Conservation (phyloP, 2,797 vertebrate species). For the Glossophaga mutica region DNA sequence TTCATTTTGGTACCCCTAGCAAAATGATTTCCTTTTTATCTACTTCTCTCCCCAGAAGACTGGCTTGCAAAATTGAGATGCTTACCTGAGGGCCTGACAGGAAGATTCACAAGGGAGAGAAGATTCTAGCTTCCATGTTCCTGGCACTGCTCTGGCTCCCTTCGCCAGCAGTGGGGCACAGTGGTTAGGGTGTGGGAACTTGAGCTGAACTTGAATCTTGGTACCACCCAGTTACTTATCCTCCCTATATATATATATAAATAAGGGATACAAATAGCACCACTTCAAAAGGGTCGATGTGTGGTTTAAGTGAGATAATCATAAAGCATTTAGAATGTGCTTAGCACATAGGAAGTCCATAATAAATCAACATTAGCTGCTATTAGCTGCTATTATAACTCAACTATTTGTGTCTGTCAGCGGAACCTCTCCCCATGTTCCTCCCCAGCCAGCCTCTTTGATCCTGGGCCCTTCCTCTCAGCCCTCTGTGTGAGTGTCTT, state of each 20-base stretch:
- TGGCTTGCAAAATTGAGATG: background rate
- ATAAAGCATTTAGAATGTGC: background rate
- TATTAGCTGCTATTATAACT: background rate
- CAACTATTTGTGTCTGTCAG: background rate
- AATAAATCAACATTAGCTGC: background rate
- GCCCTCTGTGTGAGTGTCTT: background rate
- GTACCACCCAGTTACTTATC: background rate
- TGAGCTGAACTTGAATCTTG: background rate
- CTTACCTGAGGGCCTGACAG: background rate
- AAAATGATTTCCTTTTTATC: background rate
- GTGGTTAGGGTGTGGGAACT: background rate
- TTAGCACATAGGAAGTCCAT: background rate
- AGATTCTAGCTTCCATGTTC: background rate
- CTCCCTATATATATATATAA: background rate
- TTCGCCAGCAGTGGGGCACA: background rate
- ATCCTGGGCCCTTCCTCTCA: background rate
- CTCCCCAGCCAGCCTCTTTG: background rate
- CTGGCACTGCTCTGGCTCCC: background rate
- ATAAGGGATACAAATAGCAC: fast-evolving
- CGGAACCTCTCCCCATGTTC: fast-evolving
- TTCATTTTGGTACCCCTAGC: background rate
- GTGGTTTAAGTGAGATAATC: background rate
- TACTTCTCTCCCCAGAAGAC: background rate
- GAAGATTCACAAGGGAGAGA: background rate
- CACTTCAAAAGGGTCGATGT: background rate